Conservation (phyloP, 2,888 invertebrate genomes). For the Nomada lathburiana region DNA sequence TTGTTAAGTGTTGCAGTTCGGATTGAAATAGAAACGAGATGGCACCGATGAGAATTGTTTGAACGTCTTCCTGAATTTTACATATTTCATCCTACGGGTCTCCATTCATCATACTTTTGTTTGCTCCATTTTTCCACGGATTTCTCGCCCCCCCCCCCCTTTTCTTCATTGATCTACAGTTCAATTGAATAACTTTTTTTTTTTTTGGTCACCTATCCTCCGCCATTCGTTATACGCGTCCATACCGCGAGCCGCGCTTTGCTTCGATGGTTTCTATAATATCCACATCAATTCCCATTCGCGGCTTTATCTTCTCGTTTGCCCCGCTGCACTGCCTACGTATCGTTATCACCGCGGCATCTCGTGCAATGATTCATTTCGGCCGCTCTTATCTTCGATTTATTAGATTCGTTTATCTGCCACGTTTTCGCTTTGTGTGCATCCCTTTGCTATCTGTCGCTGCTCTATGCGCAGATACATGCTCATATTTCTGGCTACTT, state of each 20-base stretch:
- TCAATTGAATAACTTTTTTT: conserved; percentile 10
- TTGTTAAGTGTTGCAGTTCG: not conserved
- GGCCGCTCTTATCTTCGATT: too few species aligned
- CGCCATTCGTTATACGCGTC: conserved; percentile 11
- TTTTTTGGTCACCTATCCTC: conserved; percentile 4
- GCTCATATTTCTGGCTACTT: too few species aligned
- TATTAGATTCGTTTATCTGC: not conserved
- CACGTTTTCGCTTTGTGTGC: not conserved
- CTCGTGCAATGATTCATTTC: not conserved
- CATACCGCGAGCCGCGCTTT: not conserved
- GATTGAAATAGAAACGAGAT: not conserved
- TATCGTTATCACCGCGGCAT: not conserved
- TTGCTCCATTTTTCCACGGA: not conserved
- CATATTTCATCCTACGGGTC: not conserved
- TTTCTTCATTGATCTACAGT: not conserved
- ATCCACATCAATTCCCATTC: conserved; percentile 1
- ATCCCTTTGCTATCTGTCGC: not conserved
- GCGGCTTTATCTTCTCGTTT: not conserved
- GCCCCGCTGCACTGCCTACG: too few species aligned
- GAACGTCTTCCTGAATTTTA: conserved; percentile 7
- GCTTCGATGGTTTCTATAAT: not conserved
- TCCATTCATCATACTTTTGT: conserved; percentile 6
- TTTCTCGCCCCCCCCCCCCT: not conserved
- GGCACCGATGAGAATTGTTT: not conserved
- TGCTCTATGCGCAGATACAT: too few species aligned